phyloP scores from a whole-genome alignment of 1,140 invertebrate species.

The Trichonephila clavata region DNA sequence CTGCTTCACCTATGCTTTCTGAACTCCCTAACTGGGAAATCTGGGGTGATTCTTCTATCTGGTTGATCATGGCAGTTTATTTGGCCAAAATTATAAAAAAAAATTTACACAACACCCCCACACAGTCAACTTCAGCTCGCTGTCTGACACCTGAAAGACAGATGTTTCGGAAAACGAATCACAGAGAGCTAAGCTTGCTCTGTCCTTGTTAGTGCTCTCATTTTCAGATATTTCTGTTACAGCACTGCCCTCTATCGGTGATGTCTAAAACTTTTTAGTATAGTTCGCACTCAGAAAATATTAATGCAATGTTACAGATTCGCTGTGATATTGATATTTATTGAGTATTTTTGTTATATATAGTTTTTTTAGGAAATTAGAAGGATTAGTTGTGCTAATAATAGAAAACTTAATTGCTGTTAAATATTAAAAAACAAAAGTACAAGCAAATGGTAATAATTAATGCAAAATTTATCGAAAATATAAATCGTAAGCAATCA shows the following conservation, averaged over 20 bases:
- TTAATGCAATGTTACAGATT: neutral
- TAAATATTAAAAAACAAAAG: too few relatives aligned
- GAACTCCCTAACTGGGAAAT: conserved; percentile 8
- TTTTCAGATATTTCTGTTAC: neutral
- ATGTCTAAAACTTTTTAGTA: neutral
- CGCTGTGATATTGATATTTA: neutral
- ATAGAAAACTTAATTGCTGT: too few relatives aligned
- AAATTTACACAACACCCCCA: neutral
- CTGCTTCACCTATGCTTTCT: conserved; percentile 70
- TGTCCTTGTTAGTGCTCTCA: conserved; percentile 37
- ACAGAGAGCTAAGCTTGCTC: neutral
- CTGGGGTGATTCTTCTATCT: conserved; percentile 14
- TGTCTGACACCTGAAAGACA: conserved; percentile 33
- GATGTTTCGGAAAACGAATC: neutral
- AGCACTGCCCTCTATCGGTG: conserved; percentile 9
- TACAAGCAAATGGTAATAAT: too few relatives aligned
- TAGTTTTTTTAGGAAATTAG: too few relatives aligned
- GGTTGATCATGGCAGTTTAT: conserved; percentile 37
- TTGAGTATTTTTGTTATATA: too few relatives aligned
- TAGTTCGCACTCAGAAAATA: neutral
- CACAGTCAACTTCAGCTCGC: neutral
- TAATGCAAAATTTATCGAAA: too few relatives aligned
- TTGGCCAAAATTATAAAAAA: neutral
- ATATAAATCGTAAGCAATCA: too few relatives aligned
- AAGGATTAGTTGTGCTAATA: too few relatives aligned